Evolutionary conservation across 35 echinoderm and acorn worm genomes (phyloP).

Genomic region (Lytechinus variegatus): DNA sequence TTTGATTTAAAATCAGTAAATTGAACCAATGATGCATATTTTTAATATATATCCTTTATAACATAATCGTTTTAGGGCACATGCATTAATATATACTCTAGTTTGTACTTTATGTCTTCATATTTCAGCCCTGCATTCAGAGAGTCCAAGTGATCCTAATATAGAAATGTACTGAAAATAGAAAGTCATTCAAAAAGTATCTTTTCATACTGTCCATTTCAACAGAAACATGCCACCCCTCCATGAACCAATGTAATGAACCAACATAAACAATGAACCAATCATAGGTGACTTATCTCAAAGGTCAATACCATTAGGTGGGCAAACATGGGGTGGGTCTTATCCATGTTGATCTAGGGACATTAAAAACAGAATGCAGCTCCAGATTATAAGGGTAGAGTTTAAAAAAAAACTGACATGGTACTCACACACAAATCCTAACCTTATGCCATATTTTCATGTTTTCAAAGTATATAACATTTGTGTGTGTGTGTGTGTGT

Average conservation of each 20-base stretch:
- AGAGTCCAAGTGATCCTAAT: neutral
- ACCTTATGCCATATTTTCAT: no score
- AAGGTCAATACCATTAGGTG: slow-evolving; percentile 36
- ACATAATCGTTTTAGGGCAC: no score
- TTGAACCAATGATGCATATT: no score
- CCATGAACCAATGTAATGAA: neutral
- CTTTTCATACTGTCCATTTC: neutral
- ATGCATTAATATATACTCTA: no score
- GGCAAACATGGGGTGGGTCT: neutral
- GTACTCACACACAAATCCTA: no score
- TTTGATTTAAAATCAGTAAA: no score
- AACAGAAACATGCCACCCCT: neutral
- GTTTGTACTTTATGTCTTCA: no score
- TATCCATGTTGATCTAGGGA: neutral
- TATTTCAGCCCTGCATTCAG: no score
- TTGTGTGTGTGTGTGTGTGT: no score
- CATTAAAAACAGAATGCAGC: neutral
- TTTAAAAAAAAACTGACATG: neutral
- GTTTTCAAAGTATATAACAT: no score
- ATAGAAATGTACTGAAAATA: neutral
- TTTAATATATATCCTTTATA: no score
- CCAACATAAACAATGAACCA: neutral
- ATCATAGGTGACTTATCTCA: neutral
- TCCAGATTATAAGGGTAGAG: neutral
- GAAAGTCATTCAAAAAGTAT: neutral